phyloP scores from a whole-genome alignment of 2,113 vertebrate genomes.

The Eira barbara region DNA sequence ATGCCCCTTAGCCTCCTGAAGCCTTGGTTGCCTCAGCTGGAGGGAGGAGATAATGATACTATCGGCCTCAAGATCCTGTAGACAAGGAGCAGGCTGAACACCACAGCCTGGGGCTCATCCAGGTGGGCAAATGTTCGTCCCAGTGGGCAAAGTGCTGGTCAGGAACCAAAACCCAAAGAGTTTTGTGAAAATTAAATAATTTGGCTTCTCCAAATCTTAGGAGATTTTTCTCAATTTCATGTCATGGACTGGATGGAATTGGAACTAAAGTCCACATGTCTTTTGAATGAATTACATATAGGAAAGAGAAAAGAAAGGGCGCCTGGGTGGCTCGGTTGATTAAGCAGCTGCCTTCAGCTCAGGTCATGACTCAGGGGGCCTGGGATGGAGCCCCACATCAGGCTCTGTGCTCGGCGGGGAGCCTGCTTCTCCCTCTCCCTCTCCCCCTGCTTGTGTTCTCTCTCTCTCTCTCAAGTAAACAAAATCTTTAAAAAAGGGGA shows the following conservation, averaged over 20 bases:
- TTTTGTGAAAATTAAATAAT: neutral
- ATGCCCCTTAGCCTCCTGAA: neutral
- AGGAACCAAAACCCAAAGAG: neutral
- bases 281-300: neutral
- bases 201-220: neutral
- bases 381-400: no score
- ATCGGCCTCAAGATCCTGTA: neutral
- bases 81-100: neutral
- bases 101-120: no score
- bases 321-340: no score
- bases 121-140: no score
- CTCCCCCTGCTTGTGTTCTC: no score
- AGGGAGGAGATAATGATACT: neutral
- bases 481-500: neutral
- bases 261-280: neutral
- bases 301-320: neutral
- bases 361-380: no score
- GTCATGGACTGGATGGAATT: neutral
- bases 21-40: no score
- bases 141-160: neutral
- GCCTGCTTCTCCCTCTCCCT: no score
- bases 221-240: neutral
- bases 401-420: no score
- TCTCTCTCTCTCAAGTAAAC: no score
- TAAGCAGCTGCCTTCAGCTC: no score